A percentile compares a stretch with the other conserved stretches of the same genome.
phyloP scores from a whole-genome alignment of 2,113 vertebrate species.

The Tragelaphus strepsiceros region DNA sequence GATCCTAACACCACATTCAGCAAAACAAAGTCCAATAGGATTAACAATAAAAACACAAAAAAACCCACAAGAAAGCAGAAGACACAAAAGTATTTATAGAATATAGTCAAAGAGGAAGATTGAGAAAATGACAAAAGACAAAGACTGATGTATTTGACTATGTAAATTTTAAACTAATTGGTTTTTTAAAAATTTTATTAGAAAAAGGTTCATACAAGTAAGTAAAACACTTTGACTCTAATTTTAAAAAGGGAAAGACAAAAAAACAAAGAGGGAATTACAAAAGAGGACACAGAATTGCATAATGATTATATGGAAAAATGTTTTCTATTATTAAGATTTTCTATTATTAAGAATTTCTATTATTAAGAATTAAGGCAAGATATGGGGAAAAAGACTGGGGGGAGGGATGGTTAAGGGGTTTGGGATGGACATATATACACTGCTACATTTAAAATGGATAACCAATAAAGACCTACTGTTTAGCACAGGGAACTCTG shows the following conservation, averaged over 20 bases:
- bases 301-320: neutral
- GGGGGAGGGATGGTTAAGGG: neutral
- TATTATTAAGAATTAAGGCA: neutral
- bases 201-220: neutral
- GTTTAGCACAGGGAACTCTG: neutral
- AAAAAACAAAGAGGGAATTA: neutral
- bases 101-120: neutral
- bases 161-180: neutral
- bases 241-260: neutral
- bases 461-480: neutral
- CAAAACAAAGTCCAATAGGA: neutral
- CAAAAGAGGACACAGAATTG: neutral
- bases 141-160: neutral
- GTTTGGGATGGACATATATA: neutral
- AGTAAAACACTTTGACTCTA: neutral
- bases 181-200: neutral
- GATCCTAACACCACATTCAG: neutral
- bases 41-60: neutral
- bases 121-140: neutral
- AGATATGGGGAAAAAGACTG: neutral
- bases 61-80: neutral
- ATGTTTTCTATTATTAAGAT: neutral
- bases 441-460: neutral
- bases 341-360: too few relatives aligned
- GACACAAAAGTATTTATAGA: neutral